phyloP scores from a whole-genome alignment of 2,888 invertebrate species.

The Synanthedon vespiformis region DNA sequence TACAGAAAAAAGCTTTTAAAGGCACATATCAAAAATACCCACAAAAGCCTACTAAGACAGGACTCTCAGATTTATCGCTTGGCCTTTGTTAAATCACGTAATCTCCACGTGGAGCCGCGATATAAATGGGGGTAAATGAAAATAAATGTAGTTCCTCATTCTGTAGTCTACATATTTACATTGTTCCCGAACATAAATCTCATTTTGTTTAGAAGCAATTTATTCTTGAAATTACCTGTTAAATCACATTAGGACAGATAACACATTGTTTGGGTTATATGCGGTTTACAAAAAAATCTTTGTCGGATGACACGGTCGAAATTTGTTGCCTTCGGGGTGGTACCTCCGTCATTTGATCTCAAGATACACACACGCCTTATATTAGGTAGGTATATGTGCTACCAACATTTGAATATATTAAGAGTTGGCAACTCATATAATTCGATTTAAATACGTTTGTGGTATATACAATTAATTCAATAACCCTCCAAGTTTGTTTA shows the following conservation, averaged over 20 bases:
- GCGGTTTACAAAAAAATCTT: constrained; percentile 52
- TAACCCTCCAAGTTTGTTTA: not conserved
- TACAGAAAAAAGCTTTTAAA: constrained; percentile 72
- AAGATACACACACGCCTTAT: constrained; percentile 18
- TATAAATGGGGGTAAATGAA: constrained; percentile 69
- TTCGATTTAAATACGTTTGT: constrained; percentile 10
- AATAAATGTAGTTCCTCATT: constrained; percentile 70
- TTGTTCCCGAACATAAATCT: constrained; percentile 55
- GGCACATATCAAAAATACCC: constrained; percentile 71
- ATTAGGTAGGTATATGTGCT: constrained; percentile 23
- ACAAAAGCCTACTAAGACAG: constrained; percentile 71
- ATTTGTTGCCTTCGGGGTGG: constrained; percentile 65
- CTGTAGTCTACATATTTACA: constrained; percentile 64
- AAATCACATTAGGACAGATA: constrained; percentile 69
- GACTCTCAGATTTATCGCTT: constrained; percentile 62
- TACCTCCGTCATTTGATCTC: constrained; percentile 43
- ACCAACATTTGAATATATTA: constrained; percentile 29
- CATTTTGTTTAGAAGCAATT: constrained; percentile 58
- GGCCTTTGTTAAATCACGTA: constrained; percentile 70
- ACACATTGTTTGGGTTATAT: constrained; percentile 55
- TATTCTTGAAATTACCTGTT: constrained; percentile 67
- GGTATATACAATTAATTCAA: constrained; percentile 1
- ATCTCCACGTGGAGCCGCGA: constrained; percentile 68
- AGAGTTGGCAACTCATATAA: constrained; percentile 16
- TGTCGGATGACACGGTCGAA: constrained; percentile 47